Conservation (phyloP, 2,888 invertebrate genomes). For the Cheilosia urbana region DNA sequence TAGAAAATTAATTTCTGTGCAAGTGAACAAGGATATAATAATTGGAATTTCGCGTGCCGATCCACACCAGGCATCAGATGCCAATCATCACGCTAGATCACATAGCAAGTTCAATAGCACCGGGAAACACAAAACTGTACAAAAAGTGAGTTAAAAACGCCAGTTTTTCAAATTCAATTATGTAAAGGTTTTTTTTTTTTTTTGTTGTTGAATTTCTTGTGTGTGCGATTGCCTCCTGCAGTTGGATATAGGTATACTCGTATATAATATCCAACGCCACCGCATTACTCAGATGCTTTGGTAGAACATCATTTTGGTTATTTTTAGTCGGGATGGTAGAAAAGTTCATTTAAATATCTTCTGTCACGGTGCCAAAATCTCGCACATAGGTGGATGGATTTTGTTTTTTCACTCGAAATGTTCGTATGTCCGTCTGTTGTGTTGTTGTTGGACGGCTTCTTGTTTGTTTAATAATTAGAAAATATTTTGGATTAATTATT, state of each 20-base stretch:
- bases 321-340: constrained; percentile 64
- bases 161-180: constrained; percentile 56
- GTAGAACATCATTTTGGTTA: constrained; percentile 64
- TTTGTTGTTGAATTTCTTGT: not conserved
- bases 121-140: constrained; percentile 38
- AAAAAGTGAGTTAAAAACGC: constrained; percentile 68
- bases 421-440: not conserved
- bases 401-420: constrained; percentile 11
- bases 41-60: constrained; percentile 23
- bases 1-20: constrained; percentile 16
- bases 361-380: constrained; percentile 69
- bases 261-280: constrained; percentile 24
- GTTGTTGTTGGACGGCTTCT: constrained; percentile 6
- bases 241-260: not conserved
- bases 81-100: constrained; percentile 38
- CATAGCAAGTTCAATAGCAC: constrained; percentile 58
- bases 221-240: constrained; percentile 43
- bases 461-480: constrained; percentile 44
- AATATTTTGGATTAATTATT: constrained; percentile 54
- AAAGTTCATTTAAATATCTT: constrained; percentile 69
- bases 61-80: constrained; percentile 49
- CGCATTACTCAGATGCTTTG: constrained; percentile 70
- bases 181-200: constrained; percentile 39
- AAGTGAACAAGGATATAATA: constrained; percentile 14
- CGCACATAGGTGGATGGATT: constrained; percentile 31